Percentiles rank a stretch among this genome's conserved stretches.
These are phyloP conservation scores for Chionodraco myersi DNA, from an alignment of 2,113 vertebrate species.

Conservation along the genomic window DNA sequence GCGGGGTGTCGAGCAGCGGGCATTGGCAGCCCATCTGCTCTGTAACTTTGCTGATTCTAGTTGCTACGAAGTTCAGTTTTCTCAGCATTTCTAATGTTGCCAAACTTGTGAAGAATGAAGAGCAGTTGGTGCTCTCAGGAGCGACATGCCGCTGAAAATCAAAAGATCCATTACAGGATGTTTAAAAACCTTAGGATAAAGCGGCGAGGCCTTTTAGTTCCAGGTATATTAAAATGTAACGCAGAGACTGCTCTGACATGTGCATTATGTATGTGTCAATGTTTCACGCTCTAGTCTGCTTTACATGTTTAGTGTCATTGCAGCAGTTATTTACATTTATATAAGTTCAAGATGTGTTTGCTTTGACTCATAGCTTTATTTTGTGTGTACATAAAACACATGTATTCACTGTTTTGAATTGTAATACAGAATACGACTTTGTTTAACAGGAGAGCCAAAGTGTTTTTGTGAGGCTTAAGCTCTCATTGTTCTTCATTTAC, in stretches of 20 bases:
- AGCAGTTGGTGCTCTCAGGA: slow-evolving; percentile 53
- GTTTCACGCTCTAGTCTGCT: slow-evolving; percentile 28
- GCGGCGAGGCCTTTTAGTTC: slow-evolving; percentile 26
- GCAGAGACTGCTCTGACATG: slow-evolving; percentile 42
- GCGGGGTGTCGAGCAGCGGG: slow-evolving; percentile 62
- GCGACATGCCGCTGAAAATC: slow-evolving; percentile 38
- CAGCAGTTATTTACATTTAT: slow-evolving; percentile 67
- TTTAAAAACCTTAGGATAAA: slow-evolving; percentile 7
- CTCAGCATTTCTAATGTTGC: slow-evolving; percentile 50
- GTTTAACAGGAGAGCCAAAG: slow-evolving; percentile 30
- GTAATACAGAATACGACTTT: slow-evolving; percentile 58
- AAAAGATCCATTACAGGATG: slow-evolving; percentile 9
- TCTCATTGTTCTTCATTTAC: slow-evolving; percentile 72
- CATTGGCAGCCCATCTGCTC: slow-evolving; percentile 74
- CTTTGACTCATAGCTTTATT: slow-evolving; percentile 72
- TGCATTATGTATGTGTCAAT: slow-evolving; percentile 47
- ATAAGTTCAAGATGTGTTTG: slow-evolving; percentile 57
- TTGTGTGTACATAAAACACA: slow-evolving; percentile 67
- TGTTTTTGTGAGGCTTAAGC: slow-evolving; percentile 56
- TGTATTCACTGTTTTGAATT: slow-evolving; percentile 73
- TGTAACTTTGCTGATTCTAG: slow-evolving; percentile 65
- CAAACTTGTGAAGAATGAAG: slow-evolving; percentile 64
- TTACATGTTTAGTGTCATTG: slow-evolving; percentile 56
- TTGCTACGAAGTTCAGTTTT: slow-evolving; percentile 59
- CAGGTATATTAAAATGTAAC: slow-evolving; percentile 32